Base-by-base conservation (phyloP, 1,140 invertebrate genomes). In the Hylaeus volcanicus region DNA sequence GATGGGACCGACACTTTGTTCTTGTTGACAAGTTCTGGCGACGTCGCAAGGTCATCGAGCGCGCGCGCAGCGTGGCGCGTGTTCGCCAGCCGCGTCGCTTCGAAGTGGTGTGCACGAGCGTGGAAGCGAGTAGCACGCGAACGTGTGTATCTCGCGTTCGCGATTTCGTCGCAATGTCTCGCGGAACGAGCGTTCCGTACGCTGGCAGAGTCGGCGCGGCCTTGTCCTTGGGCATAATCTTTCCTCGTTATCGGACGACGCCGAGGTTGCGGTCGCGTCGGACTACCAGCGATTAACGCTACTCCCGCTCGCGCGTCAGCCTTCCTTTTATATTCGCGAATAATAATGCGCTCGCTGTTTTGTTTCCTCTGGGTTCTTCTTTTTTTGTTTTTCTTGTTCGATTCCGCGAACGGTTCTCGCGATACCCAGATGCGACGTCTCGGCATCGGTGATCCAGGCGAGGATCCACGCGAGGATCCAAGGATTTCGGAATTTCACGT, bases 201-300 rank as follows among this genome's bases (percentile, higher is more conserved):
- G 65, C 53, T 53, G 66, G 37, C 77, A 61, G 58, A 64, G 80
- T 39, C 74, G 56, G 56, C 68, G 72, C 80, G 88, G 88, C 92
- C 92, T 93, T 92, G 91, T 93, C 92, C 92, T 92, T 92, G 91
- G 72, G 79, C 88, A 89, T 92, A 93, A 93, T 92, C 90, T 91
- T 90, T 90, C 82, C 89, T 92, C 89, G 89, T 92, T 92, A 92
- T 93, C 91, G 91, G 91, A 89, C 90, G 89, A 86, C 88, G 85
- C 72, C 90, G 79, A 85, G 90, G 88, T 83, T 86, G 85, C 84
- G 85, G 84, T 86, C 85, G 84, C 84, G 85, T 81, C 81, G 81
- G 60, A 60, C 75, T 79, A 82, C 70, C 72, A 87, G 71, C 76
- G 83, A 87, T 88, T 83, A 84, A 72, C 63, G 74, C 65, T 56